Base-by-base conservation (phyloP, 2,797 vertebrate genomes). In the Characodon lateralis region DNA sequence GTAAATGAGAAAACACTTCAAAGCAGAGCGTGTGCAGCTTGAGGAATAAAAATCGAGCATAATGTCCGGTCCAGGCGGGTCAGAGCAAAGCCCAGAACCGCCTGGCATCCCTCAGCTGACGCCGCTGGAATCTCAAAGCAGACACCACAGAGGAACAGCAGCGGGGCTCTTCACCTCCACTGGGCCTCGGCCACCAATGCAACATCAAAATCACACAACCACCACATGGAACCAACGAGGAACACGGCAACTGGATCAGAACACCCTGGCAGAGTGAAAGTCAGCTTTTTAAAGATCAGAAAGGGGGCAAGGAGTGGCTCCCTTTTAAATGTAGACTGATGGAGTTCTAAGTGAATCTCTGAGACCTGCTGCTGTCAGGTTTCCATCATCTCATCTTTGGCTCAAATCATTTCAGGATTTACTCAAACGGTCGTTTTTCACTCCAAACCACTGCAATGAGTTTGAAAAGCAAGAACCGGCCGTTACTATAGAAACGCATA, bases 141-240 rank as follows among this genome's bases (percentile, higher is more conserved):
- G 81, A 87, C 88, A 83, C 89, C 50, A 89, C 78, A 86, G 83
- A 89, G 79, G 66, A 83, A 61, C 46, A n/a, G 59, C n/a, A 72
- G 53, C 76, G n/a, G 55, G 28, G 77, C 68, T 72, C 74, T 66
- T 70, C 76, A 84, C 75, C 81, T 80, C 79, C 65, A 26, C 80
- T 18, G 74, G 24, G 72, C 82, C 81, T 77, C 78, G 0, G 5
- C 39, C 78, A 51, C 89, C 86, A 77, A 89, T 82, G 73, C 88
- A 48, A 78, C 84, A 89, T 89, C 81, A 89, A 86, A 89, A 86
- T 86, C 84, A 88, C 80, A 79, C 61, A 86, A 84, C 66, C 74
- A 5, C 81, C 73, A 78, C 81, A 72, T 28, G 80, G 83, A 83
- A 85, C 72, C 86, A 51, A 87, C 84, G 83, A 80, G 74, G 81